Evolutionary conservation across 1,140 invertebrate species (phyloP).

Genomic region (Heterodera schachtii): DNA sequence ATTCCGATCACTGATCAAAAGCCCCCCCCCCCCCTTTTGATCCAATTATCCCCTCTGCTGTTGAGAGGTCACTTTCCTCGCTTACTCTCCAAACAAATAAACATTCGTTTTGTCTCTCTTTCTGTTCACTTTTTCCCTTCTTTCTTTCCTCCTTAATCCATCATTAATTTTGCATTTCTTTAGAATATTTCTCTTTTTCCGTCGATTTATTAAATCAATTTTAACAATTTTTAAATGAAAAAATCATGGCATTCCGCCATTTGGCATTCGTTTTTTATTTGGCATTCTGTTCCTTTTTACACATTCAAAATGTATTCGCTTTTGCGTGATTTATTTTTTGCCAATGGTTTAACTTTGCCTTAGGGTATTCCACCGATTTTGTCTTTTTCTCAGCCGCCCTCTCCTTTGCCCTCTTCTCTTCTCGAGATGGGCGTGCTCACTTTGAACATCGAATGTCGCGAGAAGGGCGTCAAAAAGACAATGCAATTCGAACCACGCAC

Average conservation of each 20-base stretch:
- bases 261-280: background rate
- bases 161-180: background rate
- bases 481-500: slow-evolving; percentile 95
- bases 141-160: background rate
- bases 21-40: too few species aligned
- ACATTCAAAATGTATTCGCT: background rate
- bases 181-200: background rate
- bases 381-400: background rate
- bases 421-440: slow-evolving; percentile 71
- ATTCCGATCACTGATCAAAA: too few species aligned
- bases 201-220: too few species aligned
- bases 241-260: too few species aligned
- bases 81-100: slow-evolving; percentile 12
- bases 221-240: too few species aligned
- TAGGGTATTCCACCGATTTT: background rate
- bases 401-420: background rate
- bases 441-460: slow-evolving; percentile 88
- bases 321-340: background rate
- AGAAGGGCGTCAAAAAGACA: slow-evolving; percentile 89
- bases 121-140: background rate
- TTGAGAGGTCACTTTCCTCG: too few species aligned
- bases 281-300: background rate
- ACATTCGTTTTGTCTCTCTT: background rate
- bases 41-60: too few species aligned
- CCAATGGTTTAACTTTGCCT: slow-evolving; percentile 5